Percentiles rank a stretch among this genome's conserved stretches.
These are phyloP conservation scores for Andrena dorsata DNA, from an alignment of 2,888 invertebrate species.

Conservation along the genomic window DNA sequence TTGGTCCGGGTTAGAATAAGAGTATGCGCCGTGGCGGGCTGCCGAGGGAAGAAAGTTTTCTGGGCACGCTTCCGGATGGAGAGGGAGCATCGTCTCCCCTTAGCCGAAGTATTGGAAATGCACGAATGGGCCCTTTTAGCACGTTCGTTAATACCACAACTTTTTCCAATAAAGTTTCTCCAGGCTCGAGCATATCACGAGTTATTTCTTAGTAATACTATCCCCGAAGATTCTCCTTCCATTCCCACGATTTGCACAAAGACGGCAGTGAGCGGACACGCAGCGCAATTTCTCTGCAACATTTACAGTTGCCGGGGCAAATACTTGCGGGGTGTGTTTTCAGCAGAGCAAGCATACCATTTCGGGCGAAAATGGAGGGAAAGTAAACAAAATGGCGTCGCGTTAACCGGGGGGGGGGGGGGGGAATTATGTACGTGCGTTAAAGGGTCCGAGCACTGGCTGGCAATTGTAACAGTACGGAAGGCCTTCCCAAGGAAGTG, in stretches of 20 bases:
- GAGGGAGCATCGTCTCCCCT: conserved; percentile 18
- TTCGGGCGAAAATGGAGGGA: not conserved
- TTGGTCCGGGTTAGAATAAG: too few relatives aligned
- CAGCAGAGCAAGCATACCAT: not conserved
- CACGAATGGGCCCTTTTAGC: not conserved
- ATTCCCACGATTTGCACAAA: too few relatives aligned
- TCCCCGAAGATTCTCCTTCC: too few relatives aligned
- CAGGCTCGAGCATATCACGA: too few relatives aligned
- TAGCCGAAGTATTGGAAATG: conserved; percentile 24
- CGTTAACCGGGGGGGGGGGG: not conserved
- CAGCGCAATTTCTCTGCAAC: not conserved
- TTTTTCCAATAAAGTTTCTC: too few relatives aligned
- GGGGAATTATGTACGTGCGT: not conserved
- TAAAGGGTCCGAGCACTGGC: not conserved
- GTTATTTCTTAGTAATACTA: too few relatives aligned
- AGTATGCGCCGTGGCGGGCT: too few relatives aligned
- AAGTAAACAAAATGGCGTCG: conserved; percentile 11
- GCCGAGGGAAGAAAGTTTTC: conserved; percentile 22
- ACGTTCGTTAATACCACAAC: too few relatives aligned
- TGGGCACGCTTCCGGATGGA: conserved; percentile 29
- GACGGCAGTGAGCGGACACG: not conserved
- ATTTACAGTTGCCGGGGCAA: not conserved
- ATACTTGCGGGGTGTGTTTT: conserved; percentile 4
- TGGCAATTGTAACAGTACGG: not conserved
- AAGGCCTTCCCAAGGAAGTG: conserved; percentile 1